Base-by-base conservation (phyloP, 2,888 invertebrate genomes). In the Gnatocerus cornutus region DNA sequence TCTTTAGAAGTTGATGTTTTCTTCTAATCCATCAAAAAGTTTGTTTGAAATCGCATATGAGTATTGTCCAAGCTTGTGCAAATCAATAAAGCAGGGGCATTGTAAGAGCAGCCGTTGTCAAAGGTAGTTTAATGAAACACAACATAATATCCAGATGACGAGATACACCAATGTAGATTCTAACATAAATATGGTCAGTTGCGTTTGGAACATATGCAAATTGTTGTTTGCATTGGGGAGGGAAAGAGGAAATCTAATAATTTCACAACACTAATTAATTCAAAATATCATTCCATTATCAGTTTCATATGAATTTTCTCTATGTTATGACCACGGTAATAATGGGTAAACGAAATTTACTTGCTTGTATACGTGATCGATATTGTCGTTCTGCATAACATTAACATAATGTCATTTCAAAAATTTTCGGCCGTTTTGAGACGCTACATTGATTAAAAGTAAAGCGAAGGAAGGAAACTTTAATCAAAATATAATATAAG, bases 401-500 rank as follows among this genome's bases (percentile, higher is more conserved):
- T 59, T 59, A 55, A 41, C 41, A 41, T 41, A 41, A 41, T 41
- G 41, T 3, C 12, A n/a, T 41, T 41, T 41, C 41, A 12, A 10
- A 37, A 41, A 52, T 52, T 50, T 46, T 52, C 30, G 33, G 14
- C 52, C 29, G 52, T 33, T 13, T 52, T 14, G 13, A 30, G 21
- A 8, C 10, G 45, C 13, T 14, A 1, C 21, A 21, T 21, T 21
- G 21, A 21, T 21, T 63, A 63, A 68, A 68, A 68, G 58, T 56
- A 55, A 65, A 66, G 65, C 65, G 77, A 71, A 72, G 77, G 75
- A 77, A 78, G 73, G 76, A 78, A 75, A 77, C 75, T 79, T 79
- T 79, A 78, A 79, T 78, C 77, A 78, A 79, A 78, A 79, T 78
- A 79, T 79, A 78, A 77, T 66, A 77, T 76, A 75, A 77, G 75